Conservation (phyloP, 2,888 invertebrate genomes). For the Catocala nupta region DNA sequence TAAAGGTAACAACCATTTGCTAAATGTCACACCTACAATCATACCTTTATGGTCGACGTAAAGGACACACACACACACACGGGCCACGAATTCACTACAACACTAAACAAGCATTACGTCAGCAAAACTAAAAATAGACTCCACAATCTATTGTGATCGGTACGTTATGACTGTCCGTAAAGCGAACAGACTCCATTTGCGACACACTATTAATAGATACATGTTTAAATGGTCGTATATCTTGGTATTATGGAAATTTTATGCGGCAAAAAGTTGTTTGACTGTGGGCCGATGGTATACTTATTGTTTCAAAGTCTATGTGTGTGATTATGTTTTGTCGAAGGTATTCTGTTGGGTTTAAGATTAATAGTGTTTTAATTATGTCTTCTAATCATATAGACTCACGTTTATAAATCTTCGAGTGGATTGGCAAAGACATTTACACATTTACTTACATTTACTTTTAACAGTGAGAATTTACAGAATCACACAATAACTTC, state of each 20-base stretch:
- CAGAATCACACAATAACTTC: no score
- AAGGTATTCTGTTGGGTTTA: no score
- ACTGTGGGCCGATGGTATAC: not conserved
- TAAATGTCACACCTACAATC: no score
- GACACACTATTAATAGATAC: constrained; percentile 37
- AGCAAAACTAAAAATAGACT: constrained; percentile 40
- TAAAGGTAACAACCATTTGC: no score
- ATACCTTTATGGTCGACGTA: not conserved
- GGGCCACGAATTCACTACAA: constrained; percentile 31
- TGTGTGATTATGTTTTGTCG: not conserved
- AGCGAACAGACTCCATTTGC: constrained; percentile 23
- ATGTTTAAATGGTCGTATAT: constrained; percentile 29
- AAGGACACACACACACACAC: constrained; percentile 2
- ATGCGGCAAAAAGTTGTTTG: constrained; percentile 1
- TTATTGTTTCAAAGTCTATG: not conserved
- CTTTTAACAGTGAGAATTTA: no score
- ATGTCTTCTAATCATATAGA: no score
- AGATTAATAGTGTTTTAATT: no score
- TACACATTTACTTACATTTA: no score
- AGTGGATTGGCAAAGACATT: no score
- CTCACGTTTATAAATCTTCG: no score
- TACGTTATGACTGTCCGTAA: constrained; percentile 33
- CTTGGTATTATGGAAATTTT: constrained; percentile 22
- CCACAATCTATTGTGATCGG: constrained; percentile 45
- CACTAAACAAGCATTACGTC: constrained; percentile 22